phyloP scores from a whole-genome alignment of 2,113 vertebrate genomes.

The Lophochroa leadbeateri region DNA sequence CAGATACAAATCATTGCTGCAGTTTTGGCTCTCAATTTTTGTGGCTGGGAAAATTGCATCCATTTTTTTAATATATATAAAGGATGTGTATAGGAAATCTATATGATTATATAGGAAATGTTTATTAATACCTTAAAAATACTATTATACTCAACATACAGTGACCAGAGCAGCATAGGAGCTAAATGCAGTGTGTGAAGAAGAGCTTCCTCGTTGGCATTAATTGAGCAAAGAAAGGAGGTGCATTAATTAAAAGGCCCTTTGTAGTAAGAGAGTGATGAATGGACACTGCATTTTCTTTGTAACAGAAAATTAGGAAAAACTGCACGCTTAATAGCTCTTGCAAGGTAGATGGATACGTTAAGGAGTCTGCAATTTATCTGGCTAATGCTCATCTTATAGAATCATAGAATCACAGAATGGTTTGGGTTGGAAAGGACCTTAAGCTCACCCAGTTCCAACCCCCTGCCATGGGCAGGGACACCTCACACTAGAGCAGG shows the following conservation, averaged over 20 bases:
- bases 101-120: neutral
- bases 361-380: neutral
- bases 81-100: neutral
- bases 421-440: neutral
- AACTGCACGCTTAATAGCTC: neutral
- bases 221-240: neutral
- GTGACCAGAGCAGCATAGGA: neutral
- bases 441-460: neutral
- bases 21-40: slow-evolving; percentile 4
- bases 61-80: neutral
- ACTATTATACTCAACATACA: neutral
- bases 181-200: neutral
- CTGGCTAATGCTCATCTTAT: neutral
- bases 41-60: neutral
- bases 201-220: neutral
- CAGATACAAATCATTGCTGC: slow-evolving; percentile 8
- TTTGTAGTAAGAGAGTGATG: neutral
- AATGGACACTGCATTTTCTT: neutral
- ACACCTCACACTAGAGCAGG: neutral
- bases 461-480: neutral
- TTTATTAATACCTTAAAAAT: neutral
- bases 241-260: neutral
- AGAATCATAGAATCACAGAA: neutral
- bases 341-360: neutral
- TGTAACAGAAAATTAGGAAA: neutral